Percentiles rank a stretch among this genome's conserved stretches.
Conservation (phyloP, 2,888 invertebrate genomes). For the Melieria picta region DNA sequence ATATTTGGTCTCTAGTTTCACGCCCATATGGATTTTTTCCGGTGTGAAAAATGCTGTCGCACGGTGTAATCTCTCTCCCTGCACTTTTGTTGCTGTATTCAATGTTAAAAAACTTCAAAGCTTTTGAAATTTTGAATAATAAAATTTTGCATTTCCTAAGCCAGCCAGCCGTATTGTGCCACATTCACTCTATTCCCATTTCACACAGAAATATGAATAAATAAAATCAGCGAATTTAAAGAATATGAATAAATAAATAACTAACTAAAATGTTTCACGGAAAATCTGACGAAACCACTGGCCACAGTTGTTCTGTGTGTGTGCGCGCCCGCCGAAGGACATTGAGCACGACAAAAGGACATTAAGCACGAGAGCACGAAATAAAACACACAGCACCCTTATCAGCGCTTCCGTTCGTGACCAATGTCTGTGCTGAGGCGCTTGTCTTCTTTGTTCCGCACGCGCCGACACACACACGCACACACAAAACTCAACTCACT, state of each 20-base stretch:
- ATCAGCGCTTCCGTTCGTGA: constrained; percentile 67
- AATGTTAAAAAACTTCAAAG: too few relatives aligned
- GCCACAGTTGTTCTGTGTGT: not conserved
- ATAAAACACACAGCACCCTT: constrained; percentile 64
- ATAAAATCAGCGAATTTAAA: too few relatives aligned
- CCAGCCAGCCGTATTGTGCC: too few relatives aligned
- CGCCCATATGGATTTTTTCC: too few relatives aligned
- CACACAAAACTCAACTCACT: constrained; percentile 5
- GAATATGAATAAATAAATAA: not conserved
- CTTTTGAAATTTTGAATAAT: too few relatives aligned
- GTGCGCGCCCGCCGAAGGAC: constrained; percentile 48
- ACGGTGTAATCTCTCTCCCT: too few relatives aligned
- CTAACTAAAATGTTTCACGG: constrained; percentile 1
- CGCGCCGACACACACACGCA: constrained; percentile 15
- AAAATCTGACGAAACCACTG: not conserved
- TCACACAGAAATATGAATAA: too few relatives aligned
- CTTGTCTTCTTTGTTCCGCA: constrained; percentile 41
- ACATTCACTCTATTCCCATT: too few relatives aligned
- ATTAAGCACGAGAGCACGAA: constrained; percentile 63
- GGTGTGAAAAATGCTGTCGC: too few relatives aligned
- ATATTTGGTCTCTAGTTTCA: too few relatives aligned
- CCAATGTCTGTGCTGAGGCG: constrained; percentile 59
- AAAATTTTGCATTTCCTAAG: too few relatives aligned
- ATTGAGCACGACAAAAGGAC: constrained; percentile 64
- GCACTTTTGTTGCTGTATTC: too few relatives aligned